Percentiles rank a stretch among this genome's conserved stretches.
Evolutionary conservation across 2,113 vertebrate genomes (phyloP).

Genomic region (Eonycteris spelaea): DNA sequence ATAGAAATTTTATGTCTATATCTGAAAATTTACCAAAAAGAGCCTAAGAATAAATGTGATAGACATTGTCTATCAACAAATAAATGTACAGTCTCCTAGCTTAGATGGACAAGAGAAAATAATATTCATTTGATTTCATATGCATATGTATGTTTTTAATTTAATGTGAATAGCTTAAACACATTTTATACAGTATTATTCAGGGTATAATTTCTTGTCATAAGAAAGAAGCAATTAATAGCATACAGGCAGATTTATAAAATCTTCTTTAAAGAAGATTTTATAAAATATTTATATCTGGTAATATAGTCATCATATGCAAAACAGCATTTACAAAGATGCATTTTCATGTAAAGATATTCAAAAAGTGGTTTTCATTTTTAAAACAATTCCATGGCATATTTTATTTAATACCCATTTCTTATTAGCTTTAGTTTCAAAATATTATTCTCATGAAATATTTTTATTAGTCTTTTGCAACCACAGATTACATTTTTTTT

Average conservation of each 20-base stretch:
- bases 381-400: neutral
- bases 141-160: neutral
- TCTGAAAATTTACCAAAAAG: neutral
- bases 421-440: neutral
- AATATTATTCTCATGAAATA: neutral
- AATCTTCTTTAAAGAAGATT: too few species aligned
- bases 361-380: neutral
- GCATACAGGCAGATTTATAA: too few species aligned
- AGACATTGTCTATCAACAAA: neutral
- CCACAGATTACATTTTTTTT: neutral
- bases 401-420: neutral
- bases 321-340: neutral
- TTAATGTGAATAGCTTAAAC: neutral
- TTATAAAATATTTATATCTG: neutral
- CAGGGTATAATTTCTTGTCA: neutral
- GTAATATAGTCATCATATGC: neutral
- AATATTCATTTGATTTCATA: neutral
- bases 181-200: slow-evolving; percentile 5
- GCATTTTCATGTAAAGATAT: neutral
- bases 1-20: neutral
- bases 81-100: neutral
- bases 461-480: neutral
- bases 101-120: neutral
- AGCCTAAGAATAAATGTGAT: neutral
- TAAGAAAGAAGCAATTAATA: neutral